Evolutionary conservation across 2,113 vertebrate genomes (phyloP).

Genomic region (Morone saxatilis): DNA sequence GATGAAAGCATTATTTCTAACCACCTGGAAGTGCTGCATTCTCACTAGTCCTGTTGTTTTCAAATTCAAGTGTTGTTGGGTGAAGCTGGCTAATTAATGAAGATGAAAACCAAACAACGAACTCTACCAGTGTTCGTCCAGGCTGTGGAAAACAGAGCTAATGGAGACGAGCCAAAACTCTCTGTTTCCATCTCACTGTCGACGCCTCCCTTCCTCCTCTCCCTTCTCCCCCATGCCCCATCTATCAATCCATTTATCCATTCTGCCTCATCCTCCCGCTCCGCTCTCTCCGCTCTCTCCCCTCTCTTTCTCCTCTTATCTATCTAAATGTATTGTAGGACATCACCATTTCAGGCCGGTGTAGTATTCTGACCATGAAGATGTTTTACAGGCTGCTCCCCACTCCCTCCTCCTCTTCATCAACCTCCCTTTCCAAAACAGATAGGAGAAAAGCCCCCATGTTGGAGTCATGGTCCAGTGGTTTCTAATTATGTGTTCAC

Average conservation of each 20-base stretch:
- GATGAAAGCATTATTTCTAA: neutral
- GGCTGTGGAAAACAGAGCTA: slow-evolving; percentile 43
- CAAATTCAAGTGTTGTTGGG: slow-evolving; percentile 10
- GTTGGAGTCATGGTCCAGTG: slow-evolving; percentile 71
- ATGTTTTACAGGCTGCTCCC: slow-evolving; percentile 68
- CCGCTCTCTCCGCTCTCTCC: neutral
- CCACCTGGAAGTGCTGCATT: neutral
- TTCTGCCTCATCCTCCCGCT: slow-evolving; percentile 32
- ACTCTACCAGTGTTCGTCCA: neutral
- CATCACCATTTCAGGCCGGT: slow-evolving; percentile 40
- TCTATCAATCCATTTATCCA: slow-evolving; percentile 71
- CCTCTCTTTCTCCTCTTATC: slow-evolving; percentile 48
- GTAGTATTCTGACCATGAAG: slow-evolving; percentile 66
- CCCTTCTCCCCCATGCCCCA: slow-evolving; percentile 32
- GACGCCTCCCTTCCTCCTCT: slow-evolving; percentile 33
- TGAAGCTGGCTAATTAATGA: slow-evolving; percentile 27
- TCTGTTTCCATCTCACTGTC: slow-evolving; percentile 55
- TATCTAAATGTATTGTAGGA: slow-evolving; percentile 61
- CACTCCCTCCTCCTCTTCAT: neutral
- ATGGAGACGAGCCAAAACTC: slow-evolving; percentile 61
- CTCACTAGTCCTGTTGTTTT: neutral
- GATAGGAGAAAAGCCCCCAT: slow-evolving; percentile 69
- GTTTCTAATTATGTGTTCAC: slow-evolving; percentile 78
- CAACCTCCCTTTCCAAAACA: slow-evolving; percentile 56
- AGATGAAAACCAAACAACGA: slow-evolving; percentile 25